These are phyloP conservation scores for Spea bombifrons DNA, from an alignment of 2,113 vertebrate species.

Conservation along the genomic window DNA sequence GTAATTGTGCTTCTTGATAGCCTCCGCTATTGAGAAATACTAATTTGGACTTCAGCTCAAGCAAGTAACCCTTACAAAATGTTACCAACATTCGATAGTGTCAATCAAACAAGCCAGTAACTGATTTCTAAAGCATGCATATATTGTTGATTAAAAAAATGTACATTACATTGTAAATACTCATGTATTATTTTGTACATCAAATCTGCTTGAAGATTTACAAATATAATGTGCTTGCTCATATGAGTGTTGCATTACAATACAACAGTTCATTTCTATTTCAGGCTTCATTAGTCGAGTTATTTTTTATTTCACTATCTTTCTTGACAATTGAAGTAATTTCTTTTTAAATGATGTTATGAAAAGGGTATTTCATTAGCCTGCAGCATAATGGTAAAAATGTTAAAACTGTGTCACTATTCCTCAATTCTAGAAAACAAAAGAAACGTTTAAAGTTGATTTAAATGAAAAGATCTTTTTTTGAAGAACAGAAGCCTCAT, in stretches of 20 bases:
- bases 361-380: constrained; percentile 39
- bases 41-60: too few species aligned
- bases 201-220: constrained; percentile 6
- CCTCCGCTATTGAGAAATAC: too few species aligned
- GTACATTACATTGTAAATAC: constrained; percentile 10
- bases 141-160: not conserved
- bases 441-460: constrained; percentile 21
- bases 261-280: constrained; percentile 38
- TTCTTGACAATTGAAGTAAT: constrained; percentile 42
- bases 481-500: not conserved
- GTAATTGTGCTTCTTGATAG: too few species aligned
- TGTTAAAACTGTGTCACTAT: constrained; percentile 6
- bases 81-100: not conserved
- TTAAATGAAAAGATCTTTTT: constrained; percentile 14
- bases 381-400: constrained; percentile 8
- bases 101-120: not conserved
- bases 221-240: constrained; percentile 29
- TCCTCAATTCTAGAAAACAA: not conserved
- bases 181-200: constrained; percentile 22
- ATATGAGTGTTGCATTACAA: constrained; percentile 29
- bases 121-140: not conserved
- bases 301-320: constrained; percentile 38
- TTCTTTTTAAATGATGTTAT: constrained; percentile 35
- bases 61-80: not conserved
- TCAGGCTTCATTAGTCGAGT: constrained; percentile 43